These are phyloP conservation scores for Rattus norvegicus DNA, from an alignment of 2,113 vertebrate species.

Conservation along the genomic window GRCr8 NC_086021.1:173940501-173941000, in stretches of 20 bases:
- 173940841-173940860: background rate
- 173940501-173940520: too few species aligned
- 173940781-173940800: background rate
- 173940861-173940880: background rate
- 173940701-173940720: background rate
- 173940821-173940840: too few species aligned
- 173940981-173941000: background rate
- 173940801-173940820: background rate
- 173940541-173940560: background rate
- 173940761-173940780: background rate
- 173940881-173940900: background rate
- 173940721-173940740: background rate
- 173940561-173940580: background rate
- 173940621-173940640: background rate
- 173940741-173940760: background rate
- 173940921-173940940: background rate
- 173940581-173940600: background rate
- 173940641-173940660: background rate
- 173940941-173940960: background rate
- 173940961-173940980: background rate
- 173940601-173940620: background rate
- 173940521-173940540: background rate
- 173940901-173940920: background rate
- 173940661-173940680: background rate
- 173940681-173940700: background rate